Conservation (phyloP, 2,888 invertebrate species). For the Ophion ellenae region DNA sequence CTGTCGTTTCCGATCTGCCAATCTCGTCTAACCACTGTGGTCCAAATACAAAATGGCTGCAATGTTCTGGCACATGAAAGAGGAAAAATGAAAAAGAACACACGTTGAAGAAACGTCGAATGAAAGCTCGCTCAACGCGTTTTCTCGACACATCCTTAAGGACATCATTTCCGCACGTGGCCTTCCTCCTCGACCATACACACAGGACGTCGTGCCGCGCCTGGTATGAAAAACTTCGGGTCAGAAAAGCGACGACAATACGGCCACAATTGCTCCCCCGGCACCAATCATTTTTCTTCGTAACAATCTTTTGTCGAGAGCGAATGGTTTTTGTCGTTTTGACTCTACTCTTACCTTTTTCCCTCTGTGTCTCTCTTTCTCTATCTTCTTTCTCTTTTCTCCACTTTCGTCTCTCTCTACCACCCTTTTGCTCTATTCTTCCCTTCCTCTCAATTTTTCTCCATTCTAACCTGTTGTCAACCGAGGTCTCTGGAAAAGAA, state of each 20-base stretch:
- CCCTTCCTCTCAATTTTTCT: background rate
- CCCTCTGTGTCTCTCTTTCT: background rate
- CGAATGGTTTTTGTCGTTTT: slow-evolving; percentile 39
- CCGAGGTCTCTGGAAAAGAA: slow-evolving; percentile 8
- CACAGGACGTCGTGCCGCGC: background rate
- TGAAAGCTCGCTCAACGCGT: slow-evolving; percentile 45
- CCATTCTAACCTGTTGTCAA: background rate
- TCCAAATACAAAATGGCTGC: slow-evolving; percentile 52
- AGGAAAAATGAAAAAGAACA: slow-evolving; percentile 19
- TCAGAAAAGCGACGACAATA: slow-evolving; percentile 49
- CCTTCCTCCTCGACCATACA: background rate
- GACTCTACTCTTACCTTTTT: slow-evolving; percentile 4
- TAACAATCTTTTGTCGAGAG: slow-evolving; percentile 62
- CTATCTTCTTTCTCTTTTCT: background rate
- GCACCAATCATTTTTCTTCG: slow-evolving; percentile 64
- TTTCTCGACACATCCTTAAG: slow-evolving; percentile 58
- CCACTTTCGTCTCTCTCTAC: background rate
- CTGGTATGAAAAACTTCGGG: background rate
- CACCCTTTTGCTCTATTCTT: background rate
- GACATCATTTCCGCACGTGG: slow-evolving; percentile 61
- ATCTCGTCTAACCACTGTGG: background rate
- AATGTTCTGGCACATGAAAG: slow-evolving; percentile 3
- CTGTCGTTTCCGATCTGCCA: slow-evolving; percentile 23
- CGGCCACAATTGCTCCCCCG: slow-evolving; percentile 63
- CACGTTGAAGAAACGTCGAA: slow-evolving; percentile 33